A percentile compares a stretch with the other conserved stretches of the same genome.
These are phyloP conservation scores for Redunca redunca DNA, from an alignment of 2,113 vertebrate genomes.

Conservation along the genomic window DNA sequence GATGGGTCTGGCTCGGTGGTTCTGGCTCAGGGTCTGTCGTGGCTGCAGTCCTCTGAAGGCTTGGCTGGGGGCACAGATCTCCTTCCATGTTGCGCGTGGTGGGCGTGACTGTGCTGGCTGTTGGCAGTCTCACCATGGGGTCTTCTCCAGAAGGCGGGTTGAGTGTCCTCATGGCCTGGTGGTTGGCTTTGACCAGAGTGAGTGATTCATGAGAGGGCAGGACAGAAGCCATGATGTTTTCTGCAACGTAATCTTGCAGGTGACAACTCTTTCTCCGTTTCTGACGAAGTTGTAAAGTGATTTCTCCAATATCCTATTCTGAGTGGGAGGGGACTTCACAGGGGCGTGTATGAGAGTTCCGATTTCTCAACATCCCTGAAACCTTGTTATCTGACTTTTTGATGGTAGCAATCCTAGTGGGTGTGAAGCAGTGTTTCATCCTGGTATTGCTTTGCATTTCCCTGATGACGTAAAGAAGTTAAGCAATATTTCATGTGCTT, in stretches of 20 bases:
- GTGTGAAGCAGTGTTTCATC: background rate
- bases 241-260: too few species aligned
- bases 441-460: background rate
- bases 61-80: background rate
- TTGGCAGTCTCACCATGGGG: background rate
- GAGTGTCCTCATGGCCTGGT: background rate
- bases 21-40: too few species aligned
- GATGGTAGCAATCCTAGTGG: background rate
- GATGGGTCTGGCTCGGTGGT: too few species aligned
- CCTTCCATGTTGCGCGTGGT: rapidly evolving
- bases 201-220: background rate
- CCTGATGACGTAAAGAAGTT: background rate
- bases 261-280: background rate
- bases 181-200: background rate
- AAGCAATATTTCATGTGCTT: background rate
- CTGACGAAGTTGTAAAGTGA: background rate
- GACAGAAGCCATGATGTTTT: background rate
- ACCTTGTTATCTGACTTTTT: background rate
- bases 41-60: background rate
- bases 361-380: background rate
- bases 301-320: rapidly evolving
- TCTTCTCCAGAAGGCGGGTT: background rate
- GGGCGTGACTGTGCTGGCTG: background rate
- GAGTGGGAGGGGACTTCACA: background rate
- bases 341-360: rapidly evolving